These are phyloP conservation scores for Mastomys natalensis DNA, from an alignment of 2,113 vertebrate species.

Conservation along the genomic window DNA sequence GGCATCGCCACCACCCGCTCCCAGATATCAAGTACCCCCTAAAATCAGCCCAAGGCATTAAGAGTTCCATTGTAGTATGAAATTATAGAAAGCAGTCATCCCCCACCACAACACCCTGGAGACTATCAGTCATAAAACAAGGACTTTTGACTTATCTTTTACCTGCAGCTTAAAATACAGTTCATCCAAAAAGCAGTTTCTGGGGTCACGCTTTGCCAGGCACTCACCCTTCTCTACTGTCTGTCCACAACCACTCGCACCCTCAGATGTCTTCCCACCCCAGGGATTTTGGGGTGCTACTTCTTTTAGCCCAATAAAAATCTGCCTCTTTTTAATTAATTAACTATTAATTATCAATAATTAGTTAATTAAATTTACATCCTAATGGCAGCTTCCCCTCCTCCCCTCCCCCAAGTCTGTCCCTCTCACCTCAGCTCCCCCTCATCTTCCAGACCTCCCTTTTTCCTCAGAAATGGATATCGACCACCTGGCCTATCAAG, in stretches of 20 bases:
- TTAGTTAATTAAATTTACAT: too few relatives aligned
- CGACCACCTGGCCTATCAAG: too few relatives aligned
- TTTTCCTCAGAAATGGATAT: too few relatives aligned
- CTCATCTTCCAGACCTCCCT: too few relatives aligned
- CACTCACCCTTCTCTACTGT: background rate
- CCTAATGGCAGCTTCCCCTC: too few relatives aligned
- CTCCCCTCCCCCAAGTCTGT: too few relatives aligned
- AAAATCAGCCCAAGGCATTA: background rate
- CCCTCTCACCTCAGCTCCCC: too few relatives aligned
- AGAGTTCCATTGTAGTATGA: background rate
- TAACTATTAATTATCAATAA: too few relatives aligned
- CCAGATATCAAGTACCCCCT: too few relatives aligned
- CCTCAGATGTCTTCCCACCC: background rate
- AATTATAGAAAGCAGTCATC: background rate
- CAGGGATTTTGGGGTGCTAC: background rate
- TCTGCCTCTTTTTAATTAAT: background rate
- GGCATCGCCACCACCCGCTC: too few relatives aligned
- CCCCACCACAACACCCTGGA: background rate
- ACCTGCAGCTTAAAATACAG: background rate
- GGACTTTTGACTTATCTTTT: background rate
- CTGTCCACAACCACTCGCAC: background rate
- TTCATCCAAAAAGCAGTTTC: background rate
- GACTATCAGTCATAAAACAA: background rate
- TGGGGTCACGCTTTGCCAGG: background rate
- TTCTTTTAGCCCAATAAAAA: background rate